Percentiles rank a stretch among this genome's conserved stretches.
phyloP scores from a whole-genome alignment of 2,888 invertebrate genomes.

The Pediacus dermestoides region DNA sequence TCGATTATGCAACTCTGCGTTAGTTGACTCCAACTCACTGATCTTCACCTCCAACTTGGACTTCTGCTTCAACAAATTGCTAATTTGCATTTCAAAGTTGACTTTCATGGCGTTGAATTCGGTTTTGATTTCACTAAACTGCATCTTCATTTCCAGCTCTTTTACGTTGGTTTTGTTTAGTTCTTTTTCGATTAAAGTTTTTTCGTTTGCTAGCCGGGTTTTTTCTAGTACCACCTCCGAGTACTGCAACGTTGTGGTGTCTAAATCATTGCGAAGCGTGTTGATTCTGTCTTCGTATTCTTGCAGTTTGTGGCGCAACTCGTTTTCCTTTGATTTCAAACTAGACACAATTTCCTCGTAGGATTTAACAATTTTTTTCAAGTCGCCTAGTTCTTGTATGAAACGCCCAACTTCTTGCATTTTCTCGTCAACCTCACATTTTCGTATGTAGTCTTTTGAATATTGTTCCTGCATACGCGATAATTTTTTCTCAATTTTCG shows the following conservation, averaged over 20 bases:
- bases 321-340: conserved; percentile 36
- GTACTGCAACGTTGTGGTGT: conserved; percentile 68
- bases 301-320: conserved; percentile 38
- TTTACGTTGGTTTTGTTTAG: conserved; percentile 57
- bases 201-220: conserved; percentile 69
- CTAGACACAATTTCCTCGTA: conserved; percentile 47
- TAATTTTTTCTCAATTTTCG: conserved; percentile 20
- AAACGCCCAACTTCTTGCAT: conserved; percentile 51
- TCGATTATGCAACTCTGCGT: conserved; percentile 45
- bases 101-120: conserved; percentile 39
- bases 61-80: conserved; percentile 47
- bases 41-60: conserved; percentile 50
- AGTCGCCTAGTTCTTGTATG: conserved; percentile 49
- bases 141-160: conserved; percentile 48
- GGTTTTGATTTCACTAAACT: conserved; percentile 32
- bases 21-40: conserved; percentile 46
- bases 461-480: no score
- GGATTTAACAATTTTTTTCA: conserved; percentile 48
- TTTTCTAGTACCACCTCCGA: conserved; percentile 72
- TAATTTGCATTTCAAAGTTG: conserved; percentile 37
- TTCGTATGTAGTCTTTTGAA: conserved; percentile 38
- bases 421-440: no score
- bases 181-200: conserved; percentile 63
- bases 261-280: conserved; percentile 61
- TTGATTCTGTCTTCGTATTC: conserved; percentile 54